These are phyloP conservation scores for Ibycter americanus DNA, from an alignment of 2,797 vertebrate genomes.

Conservation along the genomic window DNA sequence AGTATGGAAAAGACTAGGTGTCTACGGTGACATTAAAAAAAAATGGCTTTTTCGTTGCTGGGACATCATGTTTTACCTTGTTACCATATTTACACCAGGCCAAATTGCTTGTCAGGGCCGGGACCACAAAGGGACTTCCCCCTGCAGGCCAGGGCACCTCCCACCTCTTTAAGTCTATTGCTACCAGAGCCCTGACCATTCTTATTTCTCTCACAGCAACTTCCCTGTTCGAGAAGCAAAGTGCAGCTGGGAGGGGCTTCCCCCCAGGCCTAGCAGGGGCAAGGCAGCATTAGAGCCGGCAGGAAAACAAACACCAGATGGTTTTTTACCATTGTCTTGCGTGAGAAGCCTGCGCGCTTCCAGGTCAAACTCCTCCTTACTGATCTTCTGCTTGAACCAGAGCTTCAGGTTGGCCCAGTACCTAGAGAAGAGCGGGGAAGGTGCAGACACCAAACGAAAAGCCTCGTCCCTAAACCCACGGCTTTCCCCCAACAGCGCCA, in stretches of 20 bases:
- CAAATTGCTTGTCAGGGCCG: accelerated
- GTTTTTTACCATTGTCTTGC: slow-evolving; percentile 88
- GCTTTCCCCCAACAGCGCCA: not conserved
- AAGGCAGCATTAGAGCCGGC: not conserved
- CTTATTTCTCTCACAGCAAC: no score
- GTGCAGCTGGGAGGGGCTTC: not conserved
- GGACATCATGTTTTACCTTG: not conserved
- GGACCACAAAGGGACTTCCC: not conserved
- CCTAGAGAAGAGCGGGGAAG: slow-evolving; percentile 67
- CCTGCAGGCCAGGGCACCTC: not conserved
- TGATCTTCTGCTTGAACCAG: slow-evolving; percentile 99
- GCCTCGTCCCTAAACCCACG: accelerated
- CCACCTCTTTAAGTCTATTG: not conserved
- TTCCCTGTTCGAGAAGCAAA: not conserved
- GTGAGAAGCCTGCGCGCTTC: slow-evolving; percentile 93
- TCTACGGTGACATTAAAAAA: accelerated
- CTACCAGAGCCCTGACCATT: accelerated
- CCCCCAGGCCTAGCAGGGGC: not conserved
- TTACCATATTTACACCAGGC: accelerated
- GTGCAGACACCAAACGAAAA: not conserved
- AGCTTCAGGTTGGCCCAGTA: slow-evolving; percentile 98
- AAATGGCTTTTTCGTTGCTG: accelerated
- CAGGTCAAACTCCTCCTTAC: slow-evolving; percentile 96
- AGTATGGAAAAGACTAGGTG: accelerated
- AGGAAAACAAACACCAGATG: not conserved